Base-by-base conservation (phyloP, 2,113 vertebrate genomes). In the Uria lomvia region DNA sequence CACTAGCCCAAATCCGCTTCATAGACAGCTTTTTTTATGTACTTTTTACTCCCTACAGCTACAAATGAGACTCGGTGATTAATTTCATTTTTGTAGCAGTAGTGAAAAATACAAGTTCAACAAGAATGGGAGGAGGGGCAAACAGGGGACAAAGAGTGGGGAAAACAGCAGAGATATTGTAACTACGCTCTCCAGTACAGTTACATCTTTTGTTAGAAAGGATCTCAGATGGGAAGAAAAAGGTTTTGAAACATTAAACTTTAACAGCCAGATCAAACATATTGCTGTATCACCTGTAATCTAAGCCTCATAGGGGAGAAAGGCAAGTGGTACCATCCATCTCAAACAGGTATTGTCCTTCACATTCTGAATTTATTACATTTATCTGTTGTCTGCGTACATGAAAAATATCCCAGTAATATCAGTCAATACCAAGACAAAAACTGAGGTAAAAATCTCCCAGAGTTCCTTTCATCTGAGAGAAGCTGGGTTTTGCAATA, bases 161-260 rank as follows among this genome's bases (percentile, higher is more conserved):
- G 2, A 55, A 63, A 63, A 71, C 3, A 50, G 75, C 24, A 72
- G 85, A 92, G 65, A 60, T 71, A n/a, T 59, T 90, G 70, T 94
- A 59, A 59, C n/a, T 43, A 15, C 16, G 13, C 43, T 92, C 77
- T 90, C 75, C 52, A 67, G 59, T 29, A 74, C 19, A 45, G 92
- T 70, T 73, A 50, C 59, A 74, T 59, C 45, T 66, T 23, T 21
- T 40, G 12, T 91, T 86, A 55, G 27, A 75, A 53, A 52, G n/a
- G 17, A 83, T 88, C 79, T 96, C 85, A 71, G 62, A 75, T 36
- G 55, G 83, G 73, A 94, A 84, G 68, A 83, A 86, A 93, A 91
- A 89, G 32, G 67, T 90, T 97, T 96, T 74, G 76, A 76, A 79
- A 94, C 76, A 68, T 94, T 96, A 94, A 96, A 93, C 52, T 95